phyloP scores from a whole-genome alignment of 2,888 invertebrate genomes.

The Zygogramma bicolorata region DNA sequence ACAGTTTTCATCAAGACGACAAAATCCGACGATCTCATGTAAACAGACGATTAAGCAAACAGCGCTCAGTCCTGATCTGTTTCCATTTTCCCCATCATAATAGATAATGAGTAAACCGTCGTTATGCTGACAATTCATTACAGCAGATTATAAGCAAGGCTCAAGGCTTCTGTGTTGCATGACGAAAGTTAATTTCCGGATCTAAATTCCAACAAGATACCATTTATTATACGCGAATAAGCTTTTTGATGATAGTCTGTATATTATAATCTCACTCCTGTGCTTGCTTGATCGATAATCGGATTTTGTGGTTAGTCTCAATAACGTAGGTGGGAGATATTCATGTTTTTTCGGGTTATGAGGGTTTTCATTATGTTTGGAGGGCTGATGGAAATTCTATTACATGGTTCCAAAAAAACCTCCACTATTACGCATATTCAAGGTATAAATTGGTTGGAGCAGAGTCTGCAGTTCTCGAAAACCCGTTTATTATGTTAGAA shows the following conservation, averaged over 20 bases:
- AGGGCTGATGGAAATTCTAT: too few species aligned
- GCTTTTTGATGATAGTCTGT: not conserved
- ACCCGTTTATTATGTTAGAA: too few species aligned
- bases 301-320: not conserved
- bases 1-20: not conserved
- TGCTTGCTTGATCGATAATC: not conserved
- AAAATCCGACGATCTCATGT: not conserved
- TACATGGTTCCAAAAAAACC: too few species aligned
- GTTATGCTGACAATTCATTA: not conserved
- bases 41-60: not conserved
- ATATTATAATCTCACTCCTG: not conserved
- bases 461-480: too few species aligned
- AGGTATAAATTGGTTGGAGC: too few species aligned
- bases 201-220: not conserved
- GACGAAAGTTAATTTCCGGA: not conserved
- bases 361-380: too few species aligned
- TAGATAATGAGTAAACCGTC: slow-evolving; percentile 4
- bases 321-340: not conserved
- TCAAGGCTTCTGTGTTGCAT: not conserved
- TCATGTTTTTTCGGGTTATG: too few species aligned
- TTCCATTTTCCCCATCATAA: not conserved
- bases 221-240: not conserved
- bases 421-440: too few species aligned
- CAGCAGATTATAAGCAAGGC: not conserved
- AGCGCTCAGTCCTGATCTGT: not conserved